These are phyloP conservation scores for Pituophis catenifer DNA, from an alignment of 2,113 vertebrate genomes.

Conservation along the genomic window DNA sequence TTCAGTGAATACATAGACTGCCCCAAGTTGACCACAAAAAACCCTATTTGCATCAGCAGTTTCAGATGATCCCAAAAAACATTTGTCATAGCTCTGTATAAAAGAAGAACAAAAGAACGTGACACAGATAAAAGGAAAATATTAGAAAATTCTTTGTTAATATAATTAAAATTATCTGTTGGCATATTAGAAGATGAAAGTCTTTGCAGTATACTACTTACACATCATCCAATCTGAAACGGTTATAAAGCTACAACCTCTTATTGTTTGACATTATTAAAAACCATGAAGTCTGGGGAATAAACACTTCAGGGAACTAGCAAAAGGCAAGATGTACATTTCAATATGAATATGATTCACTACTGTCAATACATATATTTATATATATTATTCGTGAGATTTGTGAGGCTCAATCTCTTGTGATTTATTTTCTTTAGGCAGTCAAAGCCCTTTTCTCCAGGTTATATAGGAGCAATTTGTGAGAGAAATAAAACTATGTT, in stretches of 20 bases:
- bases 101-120: constrained; percentile 13
- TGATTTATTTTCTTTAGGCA: neutral
- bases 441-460: neutral
- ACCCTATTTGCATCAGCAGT: constrained; percentile 95
- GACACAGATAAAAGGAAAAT: neutral
- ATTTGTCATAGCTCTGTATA: constrained; percentile 96
- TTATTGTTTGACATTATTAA: neutral
- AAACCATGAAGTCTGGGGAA: neutral
- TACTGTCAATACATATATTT: neutral
- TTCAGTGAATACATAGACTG: constrained; percentile 94
- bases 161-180: neutral
- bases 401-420: neutral
- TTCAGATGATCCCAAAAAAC: constrained; percentile 97
- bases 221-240: neutral
- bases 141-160: neutral
- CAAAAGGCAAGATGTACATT: neutral
- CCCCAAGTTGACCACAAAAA: constrained; percentile 95
- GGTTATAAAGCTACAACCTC: neutral
- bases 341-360: neutral
- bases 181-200: neutral
- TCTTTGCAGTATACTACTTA: neutral
- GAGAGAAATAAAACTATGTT: too few species aligned
- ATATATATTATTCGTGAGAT: neutral
- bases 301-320: neutral
- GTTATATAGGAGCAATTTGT: too few species aligned